Evolutionary conservation across 92 coral and sea anemone species (phyloP).

Genomic region (Zoanthus gigantus): DNA sequence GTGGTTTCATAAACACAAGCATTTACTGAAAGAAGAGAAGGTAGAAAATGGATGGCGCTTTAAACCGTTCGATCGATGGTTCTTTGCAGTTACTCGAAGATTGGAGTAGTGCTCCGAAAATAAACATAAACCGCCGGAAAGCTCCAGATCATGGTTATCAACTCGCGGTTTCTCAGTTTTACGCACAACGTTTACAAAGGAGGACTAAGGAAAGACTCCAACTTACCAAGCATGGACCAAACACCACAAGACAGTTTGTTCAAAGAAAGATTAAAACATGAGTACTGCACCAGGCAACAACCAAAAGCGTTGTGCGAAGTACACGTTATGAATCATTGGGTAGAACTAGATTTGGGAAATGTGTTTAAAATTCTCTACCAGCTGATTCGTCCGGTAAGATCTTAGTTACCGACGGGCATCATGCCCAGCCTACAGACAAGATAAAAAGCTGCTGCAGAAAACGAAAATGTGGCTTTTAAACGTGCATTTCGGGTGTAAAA

Average conservation of each 20-base stretch:
- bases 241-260: too few relatives aligned
- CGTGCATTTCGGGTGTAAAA: neutral
- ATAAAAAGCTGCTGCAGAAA: slow-evolving; percentile 37
- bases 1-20: neutral
- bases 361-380: slow-evolving; percentile 44
- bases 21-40: slow-evolving; percentile 34
- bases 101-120: slow-evolving; percentile 12
- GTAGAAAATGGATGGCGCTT: neutral
- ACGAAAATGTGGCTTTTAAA: slow-evolving; percentile 28
- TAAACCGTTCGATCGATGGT: slow-evolving; percentile 19
- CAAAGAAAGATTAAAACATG: too few relatives aligned
- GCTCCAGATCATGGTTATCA: slow-evolving; percentile 17
- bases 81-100: slow-evolving; percentile 7
- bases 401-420: slow-evolving; percentile 50
- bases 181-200: too few relatives aligned
- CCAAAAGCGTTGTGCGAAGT: slow-evolving; percentile 59
- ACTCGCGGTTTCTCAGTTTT: too few relatives aligned
- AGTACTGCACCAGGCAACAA: slow-evolving; percentile 15
- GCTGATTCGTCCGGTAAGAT: slow-evolving; percentile 40
- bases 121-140: slow-evolving; percentile 37
- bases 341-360: slow-evolving; percentile 54
- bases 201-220: too few relatives aligned
- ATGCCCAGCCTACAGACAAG: slow-evolving; percentile 52
- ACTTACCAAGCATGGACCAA: too few relatives aligned
- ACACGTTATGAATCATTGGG: slow-evolving; percentile 42